phyloP scores from a whole-genome alignment of 2,797 vertebrate genomes.

The Otus scops region DNA sequence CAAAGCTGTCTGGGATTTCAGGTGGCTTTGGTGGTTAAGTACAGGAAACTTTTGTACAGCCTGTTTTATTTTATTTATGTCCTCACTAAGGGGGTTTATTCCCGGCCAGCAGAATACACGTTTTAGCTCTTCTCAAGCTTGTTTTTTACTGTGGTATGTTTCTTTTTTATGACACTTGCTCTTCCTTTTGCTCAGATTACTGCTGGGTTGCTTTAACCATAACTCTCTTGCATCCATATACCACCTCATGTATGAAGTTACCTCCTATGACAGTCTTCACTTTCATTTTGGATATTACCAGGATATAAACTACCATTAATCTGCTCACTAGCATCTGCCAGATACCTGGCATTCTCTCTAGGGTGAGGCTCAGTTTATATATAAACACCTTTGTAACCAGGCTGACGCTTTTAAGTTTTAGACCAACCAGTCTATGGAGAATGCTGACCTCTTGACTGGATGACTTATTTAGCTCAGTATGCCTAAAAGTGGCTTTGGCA shows the following conservation, averaged over 20 bases:
- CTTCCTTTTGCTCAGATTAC: not conserved
- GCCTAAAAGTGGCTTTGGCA: not conserved
- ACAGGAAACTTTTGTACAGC: not conserved
- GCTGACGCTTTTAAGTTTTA: not conserved
- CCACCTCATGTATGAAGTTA: not conserved
- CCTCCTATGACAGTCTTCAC: not conserved
- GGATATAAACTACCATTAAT: not conserved
- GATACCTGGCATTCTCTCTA: not conserved
- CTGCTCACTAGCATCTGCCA: not conserved
- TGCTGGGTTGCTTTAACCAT: not conserved
- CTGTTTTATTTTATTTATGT: not conserved
- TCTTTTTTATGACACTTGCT: not conserved
- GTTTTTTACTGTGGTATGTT: fast-evolving
- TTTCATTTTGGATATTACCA: not conserved
- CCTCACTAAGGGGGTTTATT: not conserved
- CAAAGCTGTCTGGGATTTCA: not conserved
- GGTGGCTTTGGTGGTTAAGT: not conserved
- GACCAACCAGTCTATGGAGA: not conserved
- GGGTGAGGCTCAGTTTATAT: not conserved
- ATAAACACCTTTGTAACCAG: not conserved
- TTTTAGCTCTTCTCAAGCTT: not conserved
- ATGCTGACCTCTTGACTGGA: not conserved
- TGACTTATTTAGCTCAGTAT: not conserved
- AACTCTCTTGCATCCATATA: not conserved
- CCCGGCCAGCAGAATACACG: not conserved